Evolutionary conservation across 2,797 vertebrate genomes (phyloP).

Genomic region (Enteromius treurensis): DNA sequence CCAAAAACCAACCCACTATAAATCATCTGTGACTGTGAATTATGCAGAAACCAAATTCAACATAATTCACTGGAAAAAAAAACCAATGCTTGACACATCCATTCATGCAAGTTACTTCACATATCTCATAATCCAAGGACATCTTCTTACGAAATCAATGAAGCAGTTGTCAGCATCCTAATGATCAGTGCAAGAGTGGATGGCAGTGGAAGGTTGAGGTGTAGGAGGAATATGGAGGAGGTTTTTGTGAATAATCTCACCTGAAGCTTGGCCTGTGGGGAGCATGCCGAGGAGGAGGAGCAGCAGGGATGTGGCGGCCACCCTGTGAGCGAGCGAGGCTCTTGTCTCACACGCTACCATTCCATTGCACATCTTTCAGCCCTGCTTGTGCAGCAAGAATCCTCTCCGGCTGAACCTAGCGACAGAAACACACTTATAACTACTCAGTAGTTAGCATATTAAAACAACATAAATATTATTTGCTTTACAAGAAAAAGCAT

Average conservation of each 20-base stretch:
- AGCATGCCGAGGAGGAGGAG: constrained; percentile 73
- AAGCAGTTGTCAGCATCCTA: neutral
- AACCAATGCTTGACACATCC: neutral
- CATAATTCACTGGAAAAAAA: neutral
- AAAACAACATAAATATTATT: neutral
- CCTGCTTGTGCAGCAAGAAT: constrained; percentile 69
- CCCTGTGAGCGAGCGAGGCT: constrained; percentile 72
- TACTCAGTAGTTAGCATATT: constrained; percentile 24
- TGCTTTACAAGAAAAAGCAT: no score
- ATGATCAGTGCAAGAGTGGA: neutral
- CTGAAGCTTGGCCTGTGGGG: constrained; percentile 78
- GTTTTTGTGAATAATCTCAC: constrained; percentile 66
- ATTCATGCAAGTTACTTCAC: neutral
- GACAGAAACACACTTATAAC: constrained; percentile 49
- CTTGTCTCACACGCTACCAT: constrained; percentile 79
- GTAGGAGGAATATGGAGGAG: neutral
- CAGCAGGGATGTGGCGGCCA: constrained; percentile 74
- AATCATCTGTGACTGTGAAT: constrained; percentile 26
- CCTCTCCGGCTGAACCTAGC: constrained; percentile 77
- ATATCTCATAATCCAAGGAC: constrained; percentile 5
- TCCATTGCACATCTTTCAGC: constrained; percentile 83
- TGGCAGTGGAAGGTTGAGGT: constrained; percentile 11
- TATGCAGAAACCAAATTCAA: neutral
- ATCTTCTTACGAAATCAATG: neutral
- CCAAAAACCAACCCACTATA: neutral